Conservation (phyloP, 1,140 invertebrate genomes). For the fruit fly (Drosophila melanogaster) region Release_6_plus_ISO1_MT NT_033779.5:9706001-9706500, state of each 20-base stretch:
- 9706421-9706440: conserved; percentile 48
- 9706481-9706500: conserved; percentile 59
- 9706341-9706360: conserved; percentile 28
- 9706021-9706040: conserved; percentile 65
- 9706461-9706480: conserved; percentile 12
- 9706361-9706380: conserved; percentile 11
- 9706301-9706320: conserved; percentile 22
- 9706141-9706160: conserved; percentile 45
- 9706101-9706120: conserved; percentile 54
- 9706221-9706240: conserved; percentile 68
- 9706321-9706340: conserved; percentile 9
- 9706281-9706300: conserved; percentile 14
- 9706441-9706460: conserved; percentile 44
- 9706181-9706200: conserved; percentile 31
- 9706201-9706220: conserved; percentile 44
- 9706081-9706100: conserved; percentile 27
- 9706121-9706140: conserved; percentile 74
- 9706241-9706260: conserved; percentile 2
- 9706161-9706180: conserved; percentile 23
- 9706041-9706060: conserved; percentile 42
- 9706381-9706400: conserved; percentile 62
- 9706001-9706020: conserved; percentile 40
- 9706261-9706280: conserved; percentile 14
- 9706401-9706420: conserved; percentile 59
- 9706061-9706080: conserved; percentile 2